Conservation (phyloP, 2,113 vertebrate species). For the Oreochromis niloticus region DNA sequence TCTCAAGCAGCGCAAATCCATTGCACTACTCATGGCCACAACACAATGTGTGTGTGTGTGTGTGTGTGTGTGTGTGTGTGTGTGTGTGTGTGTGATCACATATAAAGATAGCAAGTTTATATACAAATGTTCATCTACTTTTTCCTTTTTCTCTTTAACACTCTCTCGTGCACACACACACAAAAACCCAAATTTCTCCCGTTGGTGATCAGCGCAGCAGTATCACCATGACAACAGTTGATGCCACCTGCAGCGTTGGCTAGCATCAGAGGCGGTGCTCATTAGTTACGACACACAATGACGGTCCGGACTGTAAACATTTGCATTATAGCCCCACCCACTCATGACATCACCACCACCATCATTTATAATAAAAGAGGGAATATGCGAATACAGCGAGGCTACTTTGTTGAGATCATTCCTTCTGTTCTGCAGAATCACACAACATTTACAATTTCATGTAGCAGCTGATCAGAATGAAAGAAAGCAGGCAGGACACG, state of each 20-base stretch:
- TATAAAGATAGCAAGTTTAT: neutral
- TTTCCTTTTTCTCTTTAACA: neutral
- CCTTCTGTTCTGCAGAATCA: neutral
- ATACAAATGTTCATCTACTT: neutral
- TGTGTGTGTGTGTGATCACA: neutral
- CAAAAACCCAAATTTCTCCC: constrained; percentile 28
- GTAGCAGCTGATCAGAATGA: neutral
- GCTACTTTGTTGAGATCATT: neutral
- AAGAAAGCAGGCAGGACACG: neutral
- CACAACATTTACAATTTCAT: neutral
- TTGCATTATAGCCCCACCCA: neutral
- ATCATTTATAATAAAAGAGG: neutral
- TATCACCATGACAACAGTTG: constrained; percentile 72
- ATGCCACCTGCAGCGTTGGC: constrained; percentile 22
- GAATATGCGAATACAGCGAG: neutral
- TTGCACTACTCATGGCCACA: neutral
- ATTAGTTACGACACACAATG: neutral
- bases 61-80: neutral
- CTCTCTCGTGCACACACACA: neutral
- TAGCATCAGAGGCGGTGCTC: constrained; percentile 1
- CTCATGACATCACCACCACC: neutral
- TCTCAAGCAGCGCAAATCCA: constrained; percentile 17
- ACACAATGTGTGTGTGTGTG: neutral
- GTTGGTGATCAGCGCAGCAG: constrained; percentile 67
- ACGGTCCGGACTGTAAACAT: constrained; percentile 5